phyloP scores from a whole-genome alignment of 2,797 vertebrate species.

The Podarcis lilfordi region DNA sequence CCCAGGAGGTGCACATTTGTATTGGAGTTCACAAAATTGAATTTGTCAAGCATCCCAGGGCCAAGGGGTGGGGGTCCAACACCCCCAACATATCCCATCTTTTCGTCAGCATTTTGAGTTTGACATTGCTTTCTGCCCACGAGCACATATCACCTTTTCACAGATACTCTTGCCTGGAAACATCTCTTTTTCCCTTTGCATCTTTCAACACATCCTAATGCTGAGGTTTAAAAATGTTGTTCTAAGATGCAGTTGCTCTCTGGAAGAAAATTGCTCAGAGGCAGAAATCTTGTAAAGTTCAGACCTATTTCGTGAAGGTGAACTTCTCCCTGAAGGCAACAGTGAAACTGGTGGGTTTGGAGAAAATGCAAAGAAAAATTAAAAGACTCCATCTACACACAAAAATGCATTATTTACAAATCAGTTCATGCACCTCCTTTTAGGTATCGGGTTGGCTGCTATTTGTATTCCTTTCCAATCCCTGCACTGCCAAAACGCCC shows the following conservation, averaged over 20 bases:
- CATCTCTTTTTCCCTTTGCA: accelerated
- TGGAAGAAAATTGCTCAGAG: background rate
- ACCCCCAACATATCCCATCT: background rate
- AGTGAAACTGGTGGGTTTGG: background rate
- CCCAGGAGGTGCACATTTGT: too few relatives aligned
- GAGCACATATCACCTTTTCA: background rate
- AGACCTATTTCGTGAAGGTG: background rate
- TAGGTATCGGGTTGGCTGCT: conserved; percentile 29
- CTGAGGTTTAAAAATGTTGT: background rate
- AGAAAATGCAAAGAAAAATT: conserved; percentile 8
- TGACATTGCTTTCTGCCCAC: background rate
- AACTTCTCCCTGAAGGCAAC: conserved; percentile 5
- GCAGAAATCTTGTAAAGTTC: background rate
- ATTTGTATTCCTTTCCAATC: conserved; percentile 4
- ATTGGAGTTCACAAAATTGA: too few relatives aligned
- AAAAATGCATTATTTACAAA: conserved; percentile 48
- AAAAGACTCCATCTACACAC: conserved; percentile 45
- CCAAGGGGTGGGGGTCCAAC: too few relatives aligned
- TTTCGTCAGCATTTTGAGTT: background rate
- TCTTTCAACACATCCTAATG: background rate
- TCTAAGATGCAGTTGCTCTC: background rate
- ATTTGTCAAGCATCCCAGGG: too few relatives aligned
- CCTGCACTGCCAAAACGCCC: background rate
- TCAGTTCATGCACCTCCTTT: conserved; percentile 24
- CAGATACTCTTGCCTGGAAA: too few relatives aligned